phyloP scores from a whole-genome alignment of 2,113 vertebrate species.

The Hippocampus mohnikei region DNA sequence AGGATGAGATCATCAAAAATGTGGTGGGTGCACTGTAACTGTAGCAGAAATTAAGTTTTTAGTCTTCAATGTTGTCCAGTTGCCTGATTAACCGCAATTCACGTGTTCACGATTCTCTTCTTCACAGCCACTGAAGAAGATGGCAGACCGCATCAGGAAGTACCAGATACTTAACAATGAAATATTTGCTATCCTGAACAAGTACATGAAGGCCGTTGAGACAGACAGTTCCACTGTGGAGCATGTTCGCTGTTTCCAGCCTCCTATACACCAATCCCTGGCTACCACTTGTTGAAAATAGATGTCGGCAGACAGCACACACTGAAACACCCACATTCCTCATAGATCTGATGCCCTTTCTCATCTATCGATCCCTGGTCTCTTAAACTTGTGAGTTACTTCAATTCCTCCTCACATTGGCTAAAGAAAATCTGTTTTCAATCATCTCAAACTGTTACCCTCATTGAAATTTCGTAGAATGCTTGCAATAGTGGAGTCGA shows the following conservation, averaged over 20 bases:
- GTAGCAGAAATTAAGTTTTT: background rate
- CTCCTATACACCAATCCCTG: slow-evolving; percentile 97
- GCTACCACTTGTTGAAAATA: slow-evolving; percentile 91
- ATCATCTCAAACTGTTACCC: slow-evolving; percentile 33
- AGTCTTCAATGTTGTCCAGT: background rate
- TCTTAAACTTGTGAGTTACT: slow-evolving; percentile 26
- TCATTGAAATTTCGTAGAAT: slow-evolving; percentile 44
- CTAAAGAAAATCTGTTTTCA: slow-evolving; percentile 41
- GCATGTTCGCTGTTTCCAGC: slow-evolving; percentile 98
- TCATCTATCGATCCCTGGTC: slow-evolving; percentile 49
- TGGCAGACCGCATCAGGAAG: slow-evolving; percentile 98
- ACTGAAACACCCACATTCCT: slow-evolving; percentile 22
- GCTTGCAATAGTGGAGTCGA: slow-evolving; percentile 23
- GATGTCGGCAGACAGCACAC: slow-evolving; percentile 27
- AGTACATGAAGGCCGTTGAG: slow-evolving; percentile 99
- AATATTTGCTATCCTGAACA: slow-evolving; percentile 98
- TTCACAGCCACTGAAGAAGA: slow-evolving; percentile 93
- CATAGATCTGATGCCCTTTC: slow-evolving; percentile 47
- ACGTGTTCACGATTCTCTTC: slow-evolving; percentile 15
- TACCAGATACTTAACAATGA: slow-evolving; percentile 99
- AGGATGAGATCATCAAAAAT: slow-evolving; percentile 98
- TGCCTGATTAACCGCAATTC: background rate
- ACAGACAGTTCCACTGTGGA: slow-evolving; percentile 98
- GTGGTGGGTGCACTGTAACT: slow-evolving; percentile 78
- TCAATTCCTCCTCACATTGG: slow-evolving; percentile 9